Conservation (phyloP, 2,113 vertebrate species). For the Candoia aspera region DNA sequence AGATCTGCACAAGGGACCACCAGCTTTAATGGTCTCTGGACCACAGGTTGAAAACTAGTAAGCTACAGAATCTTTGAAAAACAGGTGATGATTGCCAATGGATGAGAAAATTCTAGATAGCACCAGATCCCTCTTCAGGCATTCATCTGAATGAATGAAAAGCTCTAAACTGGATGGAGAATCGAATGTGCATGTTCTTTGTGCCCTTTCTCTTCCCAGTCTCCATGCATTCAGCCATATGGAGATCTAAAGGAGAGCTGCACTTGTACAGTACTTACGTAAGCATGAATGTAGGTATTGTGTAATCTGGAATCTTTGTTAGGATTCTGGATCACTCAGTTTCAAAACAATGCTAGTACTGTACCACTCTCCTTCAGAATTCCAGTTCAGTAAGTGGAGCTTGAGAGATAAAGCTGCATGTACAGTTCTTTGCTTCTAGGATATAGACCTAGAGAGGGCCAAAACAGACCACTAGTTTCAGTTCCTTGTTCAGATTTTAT, state of each 20-base stretch:
- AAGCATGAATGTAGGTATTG: background rate
- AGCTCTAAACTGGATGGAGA: background rate
- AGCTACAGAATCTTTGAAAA: background rate
- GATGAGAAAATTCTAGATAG: background rate
- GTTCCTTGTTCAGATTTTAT: background rate
- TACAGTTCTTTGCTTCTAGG: background rate
- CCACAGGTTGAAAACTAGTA: background rate
- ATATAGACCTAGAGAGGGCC: background rate
- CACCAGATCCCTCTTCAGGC: background rate
- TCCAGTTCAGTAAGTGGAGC: background rate
- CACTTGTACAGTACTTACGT: background rate
- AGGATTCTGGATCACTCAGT: background rate
- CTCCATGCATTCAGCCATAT: background rate
- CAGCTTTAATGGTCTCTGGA: background rate
- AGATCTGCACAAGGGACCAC: background rate
- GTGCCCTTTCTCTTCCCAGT: background rate
- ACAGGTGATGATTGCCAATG: background rate
- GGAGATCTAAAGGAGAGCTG: background rate
- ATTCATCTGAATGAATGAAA: background rate
- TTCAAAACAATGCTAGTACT: background rate
- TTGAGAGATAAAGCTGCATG: too few species aligned
- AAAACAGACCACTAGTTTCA: slow-evolving; percentile 32
- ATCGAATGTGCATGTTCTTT: background rate
- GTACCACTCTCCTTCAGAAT: background rate
- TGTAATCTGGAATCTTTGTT: background rate